Evolutionary conservation across 1,140 invertebrate genomes (phyloP).

Genomic region (Formica exsecta): DNA sequence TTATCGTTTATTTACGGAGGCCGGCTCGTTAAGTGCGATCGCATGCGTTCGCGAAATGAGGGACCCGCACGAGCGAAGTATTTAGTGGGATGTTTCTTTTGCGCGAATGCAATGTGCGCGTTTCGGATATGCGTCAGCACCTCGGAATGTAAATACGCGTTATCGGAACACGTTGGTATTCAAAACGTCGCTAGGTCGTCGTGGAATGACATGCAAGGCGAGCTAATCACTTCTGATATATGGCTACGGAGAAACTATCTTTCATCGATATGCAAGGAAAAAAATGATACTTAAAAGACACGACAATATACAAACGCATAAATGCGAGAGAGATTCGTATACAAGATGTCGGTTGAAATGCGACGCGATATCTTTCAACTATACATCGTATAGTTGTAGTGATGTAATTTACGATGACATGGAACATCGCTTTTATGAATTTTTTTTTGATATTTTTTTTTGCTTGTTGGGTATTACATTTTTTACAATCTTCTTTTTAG

Average conservation of each 20-base stretch:
- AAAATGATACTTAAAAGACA: constrained; percentile 12
- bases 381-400: too few species aligned
- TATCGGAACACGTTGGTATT: constrained; percentile 41
- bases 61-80: not conserved
- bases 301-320: constrained; percentile 14
- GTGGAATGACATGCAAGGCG: constrained; percentile 4
- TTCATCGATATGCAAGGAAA: not conserved
- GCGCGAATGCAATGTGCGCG: constrained; percentile 1
- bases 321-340: constrained; percentile 23
- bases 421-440: not conserved
- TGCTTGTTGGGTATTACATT: not conserved
- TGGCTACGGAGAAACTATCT: not conserved
- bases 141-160: constrained; percentile 64
- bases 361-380: not conserved
- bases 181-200: not conserved
- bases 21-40: not conserved
- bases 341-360: not conserved
- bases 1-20: constrained; percentile 17
- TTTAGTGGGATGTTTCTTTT: constrained; percentile 29
- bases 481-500: too few species aligned
- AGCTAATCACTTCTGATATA: constrained; percentile 47
- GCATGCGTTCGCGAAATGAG: not conserved
- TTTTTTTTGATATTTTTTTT: not conserved
- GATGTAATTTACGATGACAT: constrained; percentile 11
- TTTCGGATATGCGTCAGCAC: constrained; percentile 21